A percentile compares a stretch with the other conserved stretches of the same genome.
Conservation (phyloP, 1,140 invertebrate species). For the Meteorus sp. region DNA sequence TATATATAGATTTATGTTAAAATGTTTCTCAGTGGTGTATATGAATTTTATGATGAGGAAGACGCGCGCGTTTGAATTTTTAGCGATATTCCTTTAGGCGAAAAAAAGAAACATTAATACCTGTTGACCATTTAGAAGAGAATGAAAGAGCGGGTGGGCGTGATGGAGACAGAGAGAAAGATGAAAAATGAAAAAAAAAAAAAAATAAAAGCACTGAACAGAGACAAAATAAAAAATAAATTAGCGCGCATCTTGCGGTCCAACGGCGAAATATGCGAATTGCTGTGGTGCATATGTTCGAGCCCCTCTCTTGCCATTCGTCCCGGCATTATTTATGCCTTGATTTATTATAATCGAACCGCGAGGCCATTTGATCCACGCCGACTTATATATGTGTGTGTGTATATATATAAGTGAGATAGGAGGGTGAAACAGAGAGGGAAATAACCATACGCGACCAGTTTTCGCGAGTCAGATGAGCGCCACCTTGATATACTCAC, state of each 20-base stretch:
- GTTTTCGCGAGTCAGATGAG: slow-evolving; percentile 20
- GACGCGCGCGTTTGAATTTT: not conserved
- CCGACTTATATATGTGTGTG: no score
- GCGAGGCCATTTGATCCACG: slow-evolving; percentile 28
- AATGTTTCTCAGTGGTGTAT: no score
- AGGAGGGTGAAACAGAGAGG: slow-evolving; percentile 14
- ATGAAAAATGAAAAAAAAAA: not conserved
- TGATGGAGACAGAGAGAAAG: no score
- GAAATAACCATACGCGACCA: slow-evolving; percentile 1
- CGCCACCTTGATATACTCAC: slow-evolving; percentile 14
- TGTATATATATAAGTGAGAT: no score
- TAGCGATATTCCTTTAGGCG: not conserved
- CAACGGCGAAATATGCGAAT: slow-evolving; percentile 18
- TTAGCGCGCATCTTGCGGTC: slow-evolving; percentile 18
- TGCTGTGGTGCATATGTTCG: slow-evolving; percentile 9
- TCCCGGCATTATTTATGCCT: slow-evolving; percentile 57
- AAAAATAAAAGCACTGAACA: no score
- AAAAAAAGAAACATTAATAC: slow-evolving; percentile 15
- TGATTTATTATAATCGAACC: slow-evolving; percentile 59
- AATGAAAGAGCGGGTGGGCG: no score
- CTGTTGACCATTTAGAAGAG: slow-evolving; percentile 5
- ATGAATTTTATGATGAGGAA: not conserved
- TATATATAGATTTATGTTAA: no score
- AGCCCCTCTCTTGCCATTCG: slow-evolving; percentile 42
- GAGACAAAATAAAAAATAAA: no score